Evolutionary conservation across 2,113 vertebrate species (phyloP), one percentile per base, ranked within the genome.

Genomic region (Anthoscopus minutus): DNA sequence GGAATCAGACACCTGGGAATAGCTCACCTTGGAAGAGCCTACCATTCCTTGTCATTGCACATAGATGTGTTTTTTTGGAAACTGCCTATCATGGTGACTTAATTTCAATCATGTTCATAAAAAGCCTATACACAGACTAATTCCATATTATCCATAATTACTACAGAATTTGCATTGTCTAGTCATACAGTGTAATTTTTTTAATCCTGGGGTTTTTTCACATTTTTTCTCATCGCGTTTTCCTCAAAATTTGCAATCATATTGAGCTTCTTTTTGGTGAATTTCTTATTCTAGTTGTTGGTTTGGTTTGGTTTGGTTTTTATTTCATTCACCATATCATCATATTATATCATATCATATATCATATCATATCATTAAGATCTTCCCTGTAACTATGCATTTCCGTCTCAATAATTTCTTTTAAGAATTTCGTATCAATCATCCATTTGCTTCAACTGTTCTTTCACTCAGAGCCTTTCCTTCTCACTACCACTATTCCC

Each of bases 31-130:
- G 1, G 30, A 77, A 53, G 18, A 64, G 12, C 4, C 11, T 12
- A 42, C 4, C 17, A 62, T 24, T 50, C 48, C 89, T 54, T 53
- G 24, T 22, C 45, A 27, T 3, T 33, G 5, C 44, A 67, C 1
- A 1, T 9, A 67, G 28, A 12, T 4, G 8, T 4, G 3, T 0
- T 30, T 76, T 73, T 38, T 60, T 16, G 7, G 15, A 28, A 81
- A 33, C 22, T 33, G 31, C 1, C 48, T 65, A 4, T 7, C 47
- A 5, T 19, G 11, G 45, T 58, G 50, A 23, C 15, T 62, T 69
- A 9, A 4, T 58, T 81, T 92, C 19, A 81, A 81, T 10, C 15
- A 38, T 2, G 2, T 53, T 15, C 13, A 24, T 10, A 74, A 54
- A 78, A 62, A 31, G 5, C 24, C 11, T 23, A 4, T 5, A 35